Conservation (phyloP, 2,113 vertebrate species). For the Chinchilla lanigera region DNA sequence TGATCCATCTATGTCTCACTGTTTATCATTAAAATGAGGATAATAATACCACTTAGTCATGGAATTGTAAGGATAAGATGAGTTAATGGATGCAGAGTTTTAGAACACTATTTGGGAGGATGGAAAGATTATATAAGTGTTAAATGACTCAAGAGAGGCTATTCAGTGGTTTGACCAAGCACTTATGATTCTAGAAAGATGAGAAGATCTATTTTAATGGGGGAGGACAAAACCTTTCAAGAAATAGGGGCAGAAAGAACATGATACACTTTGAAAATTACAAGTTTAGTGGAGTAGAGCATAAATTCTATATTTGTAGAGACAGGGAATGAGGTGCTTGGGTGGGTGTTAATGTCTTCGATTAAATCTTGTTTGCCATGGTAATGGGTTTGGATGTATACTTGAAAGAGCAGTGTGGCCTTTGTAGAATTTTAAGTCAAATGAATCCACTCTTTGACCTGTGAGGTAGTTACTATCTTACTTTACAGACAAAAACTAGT, state of each 20-base stretch:
- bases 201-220: constrained; percentile 44
- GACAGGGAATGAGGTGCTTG: background rate
- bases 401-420: background rate
- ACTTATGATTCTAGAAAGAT: constrained; percentile 25
- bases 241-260: background rate
- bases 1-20: constrained; percentile 22
- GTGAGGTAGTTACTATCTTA: background rate
- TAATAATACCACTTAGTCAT: constrained; percentile 22
- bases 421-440: constrained; percentile 46
- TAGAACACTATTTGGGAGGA: background rate
- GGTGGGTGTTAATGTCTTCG: background rate
- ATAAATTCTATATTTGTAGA: background rate
- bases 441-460: background rate
- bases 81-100: constrained; percentile 49
- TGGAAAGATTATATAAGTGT: background rate
- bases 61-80: constrained; percentile 23
- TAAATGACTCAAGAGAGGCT: constrained; percentile 38
- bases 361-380: constrained; percentile 48
- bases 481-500: constrained; percentile 12
- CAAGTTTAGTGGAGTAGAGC: background rate
- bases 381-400: background rate
- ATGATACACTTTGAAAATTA: constrained; percentile 45
- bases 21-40: constrained; percentile 25
- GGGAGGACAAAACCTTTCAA: background rate
- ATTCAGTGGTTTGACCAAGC: constrained; percentile 19